Percentiles rank a stretch among this genome's conserved stretches.
Conservation (phyloP, 1,140 invertebrate genomes). For the Rhopalosiphum padi region DNA sequence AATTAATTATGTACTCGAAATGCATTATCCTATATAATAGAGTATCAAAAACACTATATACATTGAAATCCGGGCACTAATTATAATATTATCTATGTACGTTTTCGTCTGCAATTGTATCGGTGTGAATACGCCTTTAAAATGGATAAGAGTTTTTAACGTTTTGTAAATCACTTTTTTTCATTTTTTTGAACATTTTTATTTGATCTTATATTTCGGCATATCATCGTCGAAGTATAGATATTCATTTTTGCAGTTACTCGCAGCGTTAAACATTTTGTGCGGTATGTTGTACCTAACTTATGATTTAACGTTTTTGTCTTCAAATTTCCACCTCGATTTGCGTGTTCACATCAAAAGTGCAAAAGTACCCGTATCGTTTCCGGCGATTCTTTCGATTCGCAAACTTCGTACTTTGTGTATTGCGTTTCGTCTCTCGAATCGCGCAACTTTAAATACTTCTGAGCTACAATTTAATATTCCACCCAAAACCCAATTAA, state of each 20-base stretch:
- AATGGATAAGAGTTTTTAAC: not conserved
- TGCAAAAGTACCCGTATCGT: not conserved
- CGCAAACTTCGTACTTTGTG: no score
- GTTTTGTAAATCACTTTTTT: not conserved
- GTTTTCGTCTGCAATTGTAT: not conserved
- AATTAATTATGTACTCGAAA: no score
- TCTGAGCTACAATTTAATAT: no score
- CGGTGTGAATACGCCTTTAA: not conserved
- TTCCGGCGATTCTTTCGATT: no score
- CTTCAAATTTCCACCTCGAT: not conserved
- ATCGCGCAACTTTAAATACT: no score
- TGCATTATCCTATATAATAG: no score
- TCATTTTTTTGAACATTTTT: not conserved
- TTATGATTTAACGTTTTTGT: not conserved
- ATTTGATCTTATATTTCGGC: not conserved
- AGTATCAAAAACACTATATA: not conserved
- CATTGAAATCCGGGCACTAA: not conserved
- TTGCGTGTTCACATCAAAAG: not conserved
- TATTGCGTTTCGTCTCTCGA: no score
- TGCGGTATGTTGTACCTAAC: no score
- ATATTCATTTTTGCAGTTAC: no score
- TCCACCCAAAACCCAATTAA: no score
- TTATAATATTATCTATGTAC: not conserved
- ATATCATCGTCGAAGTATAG: no score
- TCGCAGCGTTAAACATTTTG: not conserved